phyloP scores from a whole-genome alignment of 2,797 vertebrate genomes.

The Sarcophilus harrisii region DNA sequence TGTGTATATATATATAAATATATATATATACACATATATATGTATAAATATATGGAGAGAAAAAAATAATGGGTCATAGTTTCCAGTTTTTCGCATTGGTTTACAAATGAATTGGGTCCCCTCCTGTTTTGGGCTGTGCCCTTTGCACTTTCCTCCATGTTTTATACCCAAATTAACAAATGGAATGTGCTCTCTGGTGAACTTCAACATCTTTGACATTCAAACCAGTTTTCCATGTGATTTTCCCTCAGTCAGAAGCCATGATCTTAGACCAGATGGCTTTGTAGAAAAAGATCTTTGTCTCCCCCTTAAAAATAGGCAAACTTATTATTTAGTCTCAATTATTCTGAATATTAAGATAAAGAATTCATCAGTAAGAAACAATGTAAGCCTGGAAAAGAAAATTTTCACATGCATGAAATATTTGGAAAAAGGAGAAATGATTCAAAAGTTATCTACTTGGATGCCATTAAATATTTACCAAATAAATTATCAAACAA shows the following conservation, averaged over 20 bases:
- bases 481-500: neutral
- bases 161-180: neutral
- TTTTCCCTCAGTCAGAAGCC: neutral
- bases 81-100: neutral
- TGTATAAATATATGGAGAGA: no score
- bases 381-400: neutral
- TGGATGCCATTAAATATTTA: no score
- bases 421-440: neutral
- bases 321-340: neutral
- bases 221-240: neutral
- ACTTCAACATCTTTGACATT: neutral
- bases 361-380: neutral
- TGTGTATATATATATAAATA: no score
- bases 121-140: neutral
- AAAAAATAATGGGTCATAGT: neutral
- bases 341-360: neutral
- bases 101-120: neutral
- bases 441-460: no score
- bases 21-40: no score
- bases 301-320: neutral
- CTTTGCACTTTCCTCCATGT: neutral
- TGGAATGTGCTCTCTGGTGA: neutral
- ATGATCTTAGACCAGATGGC: neutral
- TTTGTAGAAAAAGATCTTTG: neutral
- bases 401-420: neutral